Conservation (phyloP, 2,888 invertebrate genomes). For the Cremastinae sp. region DNA sequence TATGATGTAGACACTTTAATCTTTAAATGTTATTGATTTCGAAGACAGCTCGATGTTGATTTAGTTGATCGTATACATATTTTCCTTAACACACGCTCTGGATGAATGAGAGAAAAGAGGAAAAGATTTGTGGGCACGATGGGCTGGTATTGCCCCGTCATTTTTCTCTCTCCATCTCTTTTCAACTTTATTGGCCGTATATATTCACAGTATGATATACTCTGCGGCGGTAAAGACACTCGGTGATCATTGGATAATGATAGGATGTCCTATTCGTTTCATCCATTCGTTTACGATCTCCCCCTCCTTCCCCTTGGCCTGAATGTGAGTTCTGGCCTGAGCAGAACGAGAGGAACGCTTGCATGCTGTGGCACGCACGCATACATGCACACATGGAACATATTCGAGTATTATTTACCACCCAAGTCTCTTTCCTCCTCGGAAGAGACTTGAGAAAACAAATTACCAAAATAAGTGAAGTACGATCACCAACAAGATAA, state of each 20-base stretch:
- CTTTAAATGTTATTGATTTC: no score
- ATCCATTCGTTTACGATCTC: slow-evolving; percentile 71
- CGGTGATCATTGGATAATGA: slow-evolving; percentile 76
- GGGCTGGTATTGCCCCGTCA: slow-evolving; percentile 7
- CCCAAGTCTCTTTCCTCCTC: no score
- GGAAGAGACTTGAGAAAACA: no score
- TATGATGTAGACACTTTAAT: no score
- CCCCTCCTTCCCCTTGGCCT: slow-evolving; percentile 64
- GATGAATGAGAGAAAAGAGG: not conserved
- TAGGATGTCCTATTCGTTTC: slow-evolving; percentile 75
- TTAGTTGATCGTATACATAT: not conserved
- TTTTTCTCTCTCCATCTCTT: slow-evolving; percentile 27
- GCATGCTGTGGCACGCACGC: no score
- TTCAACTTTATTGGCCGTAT: slow-evolving; percentile 19
- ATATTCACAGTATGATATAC: slow-evolving; percentile 25
- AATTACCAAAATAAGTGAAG: no score
- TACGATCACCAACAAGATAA: no score
- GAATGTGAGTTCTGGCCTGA: no score
- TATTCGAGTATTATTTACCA: no score
- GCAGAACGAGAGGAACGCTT: no score
- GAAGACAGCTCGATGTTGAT: not conserved
- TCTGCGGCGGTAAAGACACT: slow-evolving; percentile 69
- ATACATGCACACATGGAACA: no score
- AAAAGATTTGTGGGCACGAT: not conserved
- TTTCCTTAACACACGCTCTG: no score